Evolutionary conservation across 30 jellyfish, hydroid and myxozoan species (phyloP).

Genomic region (Aurelia sp.): DNA sequence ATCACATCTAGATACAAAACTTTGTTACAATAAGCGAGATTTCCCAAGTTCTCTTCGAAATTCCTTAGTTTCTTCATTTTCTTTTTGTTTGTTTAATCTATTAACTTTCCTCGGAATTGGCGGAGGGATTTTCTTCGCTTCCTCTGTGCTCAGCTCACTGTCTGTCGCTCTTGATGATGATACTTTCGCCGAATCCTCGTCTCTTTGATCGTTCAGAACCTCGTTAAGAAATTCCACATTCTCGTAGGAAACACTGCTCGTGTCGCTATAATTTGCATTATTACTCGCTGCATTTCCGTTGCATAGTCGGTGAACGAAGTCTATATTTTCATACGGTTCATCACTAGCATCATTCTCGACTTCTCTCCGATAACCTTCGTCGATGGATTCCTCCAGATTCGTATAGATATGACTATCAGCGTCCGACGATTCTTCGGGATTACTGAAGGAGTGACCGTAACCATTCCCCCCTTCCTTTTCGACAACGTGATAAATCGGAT

Average conservation of each 20-base stretch:
- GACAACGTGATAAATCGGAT: slow-evolving; percentile 44
- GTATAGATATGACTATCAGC: slow-evolving; percentile 50
- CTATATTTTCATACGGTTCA: slow-evolving; percentile 47
- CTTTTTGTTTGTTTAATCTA: too few species aligned
- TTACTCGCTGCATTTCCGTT: not conserved
- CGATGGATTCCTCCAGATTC: slow-evolving; percentile 22
- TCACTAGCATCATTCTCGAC: slow-evolving; percentile 3
- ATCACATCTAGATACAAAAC: too few species aligned
- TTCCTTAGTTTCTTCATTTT: too few species aligned
- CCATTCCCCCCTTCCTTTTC: slow-evolving; percentile 3
- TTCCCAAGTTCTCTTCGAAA: too few species aligned
- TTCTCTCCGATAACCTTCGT: not conserved
- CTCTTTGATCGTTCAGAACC: not conserved
- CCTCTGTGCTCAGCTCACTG: too few species aligned
- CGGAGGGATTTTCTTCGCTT: too few species aligned
- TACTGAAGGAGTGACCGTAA: slow-evolving; percentile 33
- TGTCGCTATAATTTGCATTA: slow-evolving; percentile 46
- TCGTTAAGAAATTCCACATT: slow-evolving; percentile 37
- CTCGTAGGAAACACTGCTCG: slow-evolving; percentile 57
- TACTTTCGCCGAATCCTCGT: too few species aligned
- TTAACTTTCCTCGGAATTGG: too few species aligned
- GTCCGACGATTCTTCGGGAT: slow-evolving; percentile 34
- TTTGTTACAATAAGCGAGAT: too few species aligned
- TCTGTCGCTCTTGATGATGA: too few species aligned
- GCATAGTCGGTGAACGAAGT: slow-evolving; percentile 24